Conservation (phyloP, 2,113 vertebrate genomes). For the Albula glossodonta region DNA sequence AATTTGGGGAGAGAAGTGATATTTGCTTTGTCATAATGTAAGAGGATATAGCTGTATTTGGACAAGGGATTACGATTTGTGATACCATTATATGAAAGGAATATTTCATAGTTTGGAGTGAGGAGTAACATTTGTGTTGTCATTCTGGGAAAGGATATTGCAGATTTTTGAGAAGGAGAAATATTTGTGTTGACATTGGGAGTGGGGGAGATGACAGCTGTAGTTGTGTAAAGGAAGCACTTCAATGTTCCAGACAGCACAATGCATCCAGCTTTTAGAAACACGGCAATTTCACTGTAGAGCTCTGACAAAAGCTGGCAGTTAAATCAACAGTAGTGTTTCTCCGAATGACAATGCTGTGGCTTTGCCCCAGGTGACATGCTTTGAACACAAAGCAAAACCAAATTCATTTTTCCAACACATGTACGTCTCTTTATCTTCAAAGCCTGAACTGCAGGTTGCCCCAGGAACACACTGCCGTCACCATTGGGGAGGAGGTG, state of each 20-base stretch:
- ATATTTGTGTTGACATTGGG: neutral
- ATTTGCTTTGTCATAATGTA: neutral
- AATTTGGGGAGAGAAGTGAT: neutral
- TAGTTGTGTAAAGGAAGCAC: conserved; percentile 3
- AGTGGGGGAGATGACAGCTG: neutral
- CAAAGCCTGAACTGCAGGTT: conserved; percentile 18
- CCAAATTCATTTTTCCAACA: neutral
- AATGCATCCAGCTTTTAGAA: conserved; percentile 3
- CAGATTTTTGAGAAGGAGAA: neutral
- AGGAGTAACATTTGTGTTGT: neutral
- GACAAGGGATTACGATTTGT: neutral
- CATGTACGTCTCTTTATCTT: conserved; percentile 32
- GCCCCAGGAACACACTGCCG: conserved; percentile 14
- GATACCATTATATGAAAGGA: neutral
- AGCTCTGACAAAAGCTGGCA: neutral
- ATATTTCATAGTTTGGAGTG: neutral
- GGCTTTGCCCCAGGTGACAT: neutral
- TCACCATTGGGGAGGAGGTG: neutral
- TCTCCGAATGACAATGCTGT: neutral
- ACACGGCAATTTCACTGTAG: neutral
- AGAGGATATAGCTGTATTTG: neutral
- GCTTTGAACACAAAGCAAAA: conserved; percentile 11
- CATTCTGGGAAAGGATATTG: neutral
- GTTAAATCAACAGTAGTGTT: conserved; percentile 1
- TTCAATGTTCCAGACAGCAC: neutral